phyloP scores from a whole-genome alignment of 92 coral and sea anemone genomes.

The Paragorgia papillata region DNA sequence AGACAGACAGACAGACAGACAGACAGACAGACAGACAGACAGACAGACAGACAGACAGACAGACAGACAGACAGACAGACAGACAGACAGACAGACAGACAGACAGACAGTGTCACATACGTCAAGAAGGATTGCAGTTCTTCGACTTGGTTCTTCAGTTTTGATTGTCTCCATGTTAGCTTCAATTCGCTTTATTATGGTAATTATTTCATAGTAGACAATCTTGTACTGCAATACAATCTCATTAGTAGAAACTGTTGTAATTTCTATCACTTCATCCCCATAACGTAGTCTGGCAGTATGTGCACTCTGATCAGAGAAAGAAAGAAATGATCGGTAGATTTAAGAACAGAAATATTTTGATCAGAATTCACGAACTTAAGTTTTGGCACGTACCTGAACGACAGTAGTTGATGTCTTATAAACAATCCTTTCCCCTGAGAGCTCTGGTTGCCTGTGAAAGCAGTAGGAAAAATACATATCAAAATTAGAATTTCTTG shows the following conservation, averaged over 20 bases:
- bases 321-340: not conserved
- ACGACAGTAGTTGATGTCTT: slow-evolving; percentile 3
- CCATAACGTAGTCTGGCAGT: slow-evolving; percentile 23
- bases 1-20: no score
- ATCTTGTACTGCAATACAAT: slow-evolving; percentile 43
- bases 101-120: not conserved
- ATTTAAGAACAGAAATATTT: not conserved
- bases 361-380: not conserved
- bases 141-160: slow-evolving; percentile 25
- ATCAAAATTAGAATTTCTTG: no score
- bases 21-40: no score
- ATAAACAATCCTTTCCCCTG: not conserved
- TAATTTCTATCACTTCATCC: slow-evolving; percentile 37
- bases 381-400: not conserved
- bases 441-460: not conserved
- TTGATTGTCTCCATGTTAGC: slow-evolving; percentile 24
- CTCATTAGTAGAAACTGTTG: slow-evolving; percentile 30
- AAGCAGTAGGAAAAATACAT: not conserved
- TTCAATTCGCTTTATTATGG: slow-evolving; percentile 27
- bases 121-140: slow-evolving; percentile 30
- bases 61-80: no score
- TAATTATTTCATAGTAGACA: slow-evolving; percentile 38
- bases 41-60: no score
- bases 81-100: no score
- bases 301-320: not conserved